Conservation (phyloP, 30 jellyfish, hydroid and myxozoan genomes). For the Aurelia sp. region DNA sequence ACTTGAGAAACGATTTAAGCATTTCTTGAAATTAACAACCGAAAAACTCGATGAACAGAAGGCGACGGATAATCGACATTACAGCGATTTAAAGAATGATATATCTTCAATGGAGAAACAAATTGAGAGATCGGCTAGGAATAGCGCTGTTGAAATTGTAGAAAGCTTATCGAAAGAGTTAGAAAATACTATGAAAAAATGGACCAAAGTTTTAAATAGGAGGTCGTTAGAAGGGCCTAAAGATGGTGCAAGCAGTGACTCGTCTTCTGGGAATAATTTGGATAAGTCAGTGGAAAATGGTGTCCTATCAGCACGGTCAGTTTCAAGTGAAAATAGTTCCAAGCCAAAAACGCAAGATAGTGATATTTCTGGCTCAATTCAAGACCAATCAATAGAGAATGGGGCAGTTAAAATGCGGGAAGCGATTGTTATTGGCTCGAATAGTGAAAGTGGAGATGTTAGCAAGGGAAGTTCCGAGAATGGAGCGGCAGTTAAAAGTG, state of each 20-base stretch:
- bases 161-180: conserved; percentile 61
- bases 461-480: no score
- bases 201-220: conserved; percentile 44
- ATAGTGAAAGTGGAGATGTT: not conserved
- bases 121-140: conserved; percentile 37
- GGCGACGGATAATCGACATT: conserved; percentile 49
- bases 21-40: conserved; percentile 57
- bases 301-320: not conserved
- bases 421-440: conserved; percentile 1
- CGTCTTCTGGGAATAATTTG: conserved; percentile 53
- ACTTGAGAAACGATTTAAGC: conserved; percentile 52
- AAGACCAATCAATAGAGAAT: no score
- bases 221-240: conserved; percentile 26
- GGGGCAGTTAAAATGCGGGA: not conserved
- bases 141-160: conserved; percentile 53
- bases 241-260: conserved; percentile 33
- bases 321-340: conserved; percentile 1
- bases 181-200: conserved; percentile 58
- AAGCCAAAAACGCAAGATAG: not conserved
- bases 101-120: conserved; percentile 58
- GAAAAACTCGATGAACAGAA: conserved; percentile 71
- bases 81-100: conserved; percentile 55
- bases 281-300: conserved; percentile 21
- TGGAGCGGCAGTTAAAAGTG: no score
- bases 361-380: no score